Evolutionary conservation across 2,113 vertebrate genomes (phyloP), one percentile per base, ranked within the genome.

Genomic region (Albula goreensis): DNA sequence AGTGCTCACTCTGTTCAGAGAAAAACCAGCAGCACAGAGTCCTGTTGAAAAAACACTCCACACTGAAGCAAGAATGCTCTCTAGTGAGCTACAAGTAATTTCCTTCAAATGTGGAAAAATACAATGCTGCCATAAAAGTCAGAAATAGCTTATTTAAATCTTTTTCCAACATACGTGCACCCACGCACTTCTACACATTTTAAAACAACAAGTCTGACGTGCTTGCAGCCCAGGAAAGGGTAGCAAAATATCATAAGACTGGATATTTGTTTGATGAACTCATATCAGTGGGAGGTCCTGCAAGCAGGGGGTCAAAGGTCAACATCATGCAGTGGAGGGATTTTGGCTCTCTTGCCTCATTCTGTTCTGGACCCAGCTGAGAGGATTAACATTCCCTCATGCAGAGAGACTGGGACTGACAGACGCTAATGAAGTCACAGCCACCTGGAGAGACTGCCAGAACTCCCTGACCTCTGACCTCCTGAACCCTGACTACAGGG

Each of bases 141-240:
- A 49, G 48, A 79, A 17, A 79, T 50, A 17, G 78, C 78, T 50
- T 50, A 79, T 2, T 31, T 2, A 6, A 11, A 17, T 31, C 50
- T 17, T 53, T 53, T 56, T 48, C 85, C 89, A 87, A 90, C 74
- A 82, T 90, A 22, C 82, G 13, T 85, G 77, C 19, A 25, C 88
- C 84, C 89, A 85, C 83, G 53, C 86, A 22, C 86, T 51, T 66
- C 83, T 50, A 50, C 63, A 4, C 9, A 41, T 48, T 89, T 88
- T 90, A 92, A 91, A 94, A 91, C 89, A 93, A 92, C 90, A 92
- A 82, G 77, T 85, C 86, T 41, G 83, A 84, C 17, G 74, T 74
- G 25, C 78, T 87, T 88, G 85, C 90, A 86, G 89, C 63, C 50
- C 86, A 41, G 51, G 83, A 85, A 81, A 88, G 84, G 86, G 86